Evolutionary conservation across 1,140 invertebrate genomes (phyloP).

Genomic region (Episyrphus balteatus): DNA sequence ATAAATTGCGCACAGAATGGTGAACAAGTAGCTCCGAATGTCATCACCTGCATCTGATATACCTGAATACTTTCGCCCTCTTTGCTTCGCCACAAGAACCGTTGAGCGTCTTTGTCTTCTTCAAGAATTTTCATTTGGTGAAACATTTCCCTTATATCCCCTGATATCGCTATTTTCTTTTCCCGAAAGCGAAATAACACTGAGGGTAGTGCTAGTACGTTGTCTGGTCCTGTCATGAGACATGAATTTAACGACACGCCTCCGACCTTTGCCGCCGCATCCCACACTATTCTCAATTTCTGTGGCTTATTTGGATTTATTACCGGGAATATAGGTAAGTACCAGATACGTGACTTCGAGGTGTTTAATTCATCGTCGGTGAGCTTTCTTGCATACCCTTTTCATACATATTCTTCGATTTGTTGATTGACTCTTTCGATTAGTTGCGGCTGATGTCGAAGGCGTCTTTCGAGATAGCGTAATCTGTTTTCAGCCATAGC

Average conservation of each 20-base stretch:
- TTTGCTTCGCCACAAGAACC: neutral
- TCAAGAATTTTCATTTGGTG: slow-evolving; percentile 3
- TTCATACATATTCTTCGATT: neutral
- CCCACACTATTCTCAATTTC: slow-evolving; percentile 16
- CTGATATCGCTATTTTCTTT: slow-evolving; percentile 10
- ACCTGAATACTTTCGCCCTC: neutral
- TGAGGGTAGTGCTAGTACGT: neutral
- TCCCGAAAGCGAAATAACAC: neutral
- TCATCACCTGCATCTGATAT: neutral
- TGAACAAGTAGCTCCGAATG: neutral
- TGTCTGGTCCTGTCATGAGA: slow-evolving; percentile 3
- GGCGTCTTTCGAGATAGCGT: no score
- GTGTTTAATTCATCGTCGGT: neutral
- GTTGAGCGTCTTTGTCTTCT: neutral
- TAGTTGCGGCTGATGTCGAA: no score
- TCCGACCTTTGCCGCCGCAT: slow-evolving; percentile 12
- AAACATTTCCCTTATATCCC: slow-evolving; percentile 33
- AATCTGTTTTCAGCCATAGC: no score
- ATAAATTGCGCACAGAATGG: neutral
- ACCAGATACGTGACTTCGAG: slow-evolving; percentile 9
- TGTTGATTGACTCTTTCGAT: no score
- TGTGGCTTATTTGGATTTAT: slow-evolving; percentile 14
- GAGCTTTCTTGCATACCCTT: neutral
- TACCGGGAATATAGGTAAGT: slow-evolving; percentile 21
- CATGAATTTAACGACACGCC: slow-evolving; percentile 14